A percentile compares a stretch with the other conserved stretches of the same genome.
phyloP scores from a whole-genome alignment of 2,888 invertebrate genomes.

The Noctua janthe region DNA sequence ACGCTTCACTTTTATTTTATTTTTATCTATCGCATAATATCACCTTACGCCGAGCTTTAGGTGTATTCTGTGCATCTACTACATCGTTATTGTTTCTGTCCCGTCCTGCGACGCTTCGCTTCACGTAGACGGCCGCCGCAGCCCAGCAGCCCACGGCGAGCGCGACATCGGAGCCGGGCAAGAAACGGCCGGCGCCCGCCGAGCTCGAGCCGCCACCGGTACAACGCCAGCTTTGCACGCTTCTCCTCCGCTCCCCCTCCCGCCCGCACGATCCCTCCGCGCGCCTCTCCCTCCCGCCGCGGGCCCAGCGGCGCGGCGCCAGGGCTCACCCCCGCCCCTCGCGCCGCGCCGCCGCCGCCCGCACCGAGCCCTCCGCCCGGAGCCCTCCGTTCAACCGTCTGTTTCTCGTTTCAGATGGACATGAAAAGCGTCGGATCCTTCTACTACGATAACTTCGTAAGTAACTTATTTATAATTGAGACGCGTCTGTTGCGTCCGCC shows the following conservation, averaged over 20 bases:
- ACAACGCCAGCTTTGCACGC: slow-evolving; percentile 94
- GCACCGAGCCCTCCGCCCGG: slow-evolving; percentile 70
- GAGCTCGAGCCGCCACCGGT: slow-evolving; percentile 95
- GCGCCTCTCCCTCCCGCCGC: slow-evolving; percentile 76
- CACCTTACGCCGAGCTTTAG: slow-evolving; percentile 90
- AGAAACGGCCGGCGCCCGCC: slow-evolving; percentile 96
- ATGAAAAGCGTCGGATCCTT: slow-evolving; percentile 98
- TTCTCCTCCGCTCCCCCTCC: slow-evolving; percentile 84
- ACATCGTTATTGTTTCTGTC: slow-evolving; percentile 91
- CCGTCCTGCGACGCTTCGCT: slow-evolving; percentile 91
- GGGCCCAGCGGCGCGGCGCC: slow-evolving; percentile 76
- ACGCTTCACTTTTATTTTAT: slow-evolving; percentile 89
- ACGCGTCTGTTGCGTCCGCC: slow-evolving; percentile 12
- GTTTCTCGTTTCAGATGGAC: slow-evolving; percentile 96
- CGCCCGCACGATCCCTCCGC: slow-evolving; percentile 80
- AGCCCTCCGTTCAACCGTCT: slow-evolving; percentile 82
- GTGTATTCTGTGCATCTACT: slow-evolving; percentile 91
- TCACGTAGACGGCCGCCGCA: slow-evolving; percentile 90
- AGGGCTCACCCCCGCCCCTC: slow-evolving; percentile 81
- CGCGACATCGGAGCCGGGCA: slow-evolving; percentile 95
- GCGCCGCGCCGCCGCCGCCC: slow-evolving; percentile 80
- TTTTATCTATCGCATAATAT: slow-evolving; percentile 89
- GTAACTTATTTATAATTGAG: slow-evolving; percentile 86
- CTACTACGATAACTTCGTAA: slow-evolving; percentile 99
- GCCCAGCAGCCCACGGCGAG: slow-evolving; percentile 92